Base-by-base conservation (phyloP, 2,113 vertebrate genomes). In the Myiopsitta monachus region DNA sequence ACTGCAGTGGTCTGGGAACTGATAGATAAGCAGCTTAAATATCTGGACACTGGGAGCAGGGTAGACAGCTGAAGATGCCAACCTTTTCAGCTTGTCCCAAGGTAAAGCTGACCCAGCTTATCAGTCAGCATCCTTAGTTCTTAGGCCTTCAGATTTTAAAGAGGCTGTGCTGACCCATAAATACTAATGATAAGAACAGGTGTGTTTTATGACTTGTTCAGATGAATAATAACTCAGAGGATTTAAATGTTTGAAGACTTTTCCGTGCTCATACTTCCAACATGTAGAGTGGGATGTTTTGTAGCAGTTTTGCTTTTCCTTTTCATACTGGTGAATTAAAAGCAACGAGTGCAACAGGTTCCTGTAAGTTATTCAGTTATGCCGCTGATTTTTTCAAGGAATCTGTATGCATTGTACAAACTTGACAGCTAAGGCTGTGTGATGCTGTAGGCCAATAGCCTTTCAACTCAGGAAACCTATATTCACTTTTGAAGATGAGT, bases 51-150 rank as follows among this genome's bases (percentile, higher is more conserved):
- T 6, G 23, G 77, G 64, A 95, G 55, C 66, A 78, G 55, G 62
- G 78, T 28, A 94, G 92, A 88, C 79, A 93, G 83, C 78, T 95
- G 84, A 94, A 92, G 91, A 87, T 95, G 91, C 87, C 95, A 96
- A 72, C 66, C 57, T 92, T 92, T 95, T 94, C 93, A 94, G 66
- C 47, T 95, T 72, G 62, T 94, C 69, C 89, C 1, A 38, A 62
- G 66, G 70, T 94, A 95, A 96, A 79, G 36, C 89, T 95, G 84
- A 87, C 89, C 91, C 84, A 91, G 57, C 74, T 95, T 68, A 81
- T 95, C 86, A 93, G 63, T 97, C 94, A 93, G 79, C 75, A 77
- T 69, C 70, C 62, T 73, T 79, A 43, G 57, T 90, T 88, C 84
- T 51, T 73, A 79, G 86, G 44, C 66, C 49, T 94, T 43, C 31